Base-by-base conservation (phyloP, 2,888 invertebrate species). In the Mycogona germanica region DNA sequence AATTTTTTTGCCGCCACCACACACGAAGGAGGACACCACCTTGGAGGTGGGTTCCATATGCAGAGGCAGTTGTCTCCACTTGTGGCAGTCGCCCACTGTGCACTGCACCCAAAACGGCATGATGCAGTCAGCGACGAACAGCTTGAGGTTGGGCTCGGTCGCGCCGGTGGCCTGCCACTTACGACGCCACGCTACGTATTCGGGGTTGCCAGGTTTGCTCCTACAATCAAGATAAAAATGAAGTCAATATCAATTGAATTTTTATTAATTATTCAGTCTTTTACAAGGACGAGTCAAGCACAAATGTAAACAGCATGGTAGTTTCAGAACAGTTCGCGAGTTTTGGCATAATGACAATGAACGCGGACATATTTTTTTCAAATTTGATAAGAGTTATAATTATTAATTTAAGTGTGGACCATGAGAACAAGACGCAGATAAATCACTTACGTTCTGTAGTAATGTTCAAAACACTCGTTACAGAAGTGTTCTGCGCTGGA, bases 401-500 rank as follows among this genome's bases (percentile, higher is more conserved):
- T n/a, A 32, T 9, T 32, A 12, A 32, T 12, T 12, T 14, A 26
- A 28, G 17, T 28, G 17, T 4, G n/a, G 9, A 26, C 4, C 6
- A n/a, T 3, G 25, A 37, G 23, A 48, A 19, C 32, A n/a, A 29
- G 21, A 21, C 29, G 3, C 4, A 2, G 2, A 25, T 25, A 26
- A 19, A n/a, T 37, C 50, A 35, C 48, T 58, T 57, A 60, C 56
- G 65, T 65, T 60, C 69, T 63, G 58, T 70, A 71, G 62, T 62
- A 70, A 57, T 64, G 60, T 35, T 71, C 71, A 61, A 70, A 70
- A 57, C 72, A 72, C 48, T 68, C 66, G 58, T 69, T 70, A 60
- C 72, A 72, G 62, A 64, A 71, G 59, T 72, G 72, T 62, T 72
- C 72, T 12, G 67, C 69, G 6, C 61, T 57, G 3, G 70, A 67